These are phyloP conservation scores for Pandemis cinnamomeana DNA, from an alignment of 2,888 invertebrate genomes.

Conservation along the genomic window DNA sequence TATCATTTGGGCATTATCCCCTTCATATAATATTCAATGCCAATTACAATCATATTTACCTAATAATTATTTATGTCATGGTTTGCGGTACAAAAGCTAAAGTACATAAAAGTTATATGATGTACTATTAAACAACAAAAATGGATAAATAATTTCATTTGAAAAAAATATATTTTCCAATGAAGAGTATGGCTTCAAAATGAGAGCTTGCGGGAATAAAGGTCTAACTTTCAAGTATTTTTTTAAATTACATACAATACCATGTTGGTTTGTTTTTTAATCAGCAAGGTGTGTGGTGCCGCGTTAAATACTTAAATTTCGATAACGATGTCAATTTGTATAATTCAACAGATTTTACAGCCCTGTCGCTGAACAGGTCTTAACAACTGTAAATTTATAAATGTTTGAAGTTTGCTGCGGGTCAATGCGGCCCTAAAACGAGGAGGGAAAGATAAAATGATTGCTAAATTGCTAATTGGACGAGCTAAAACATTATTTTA, in stretches of 20 bases:
- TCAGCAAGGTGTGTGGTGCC: constrained; percentile 30
- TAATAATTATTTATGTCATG: too few relatives aligned
- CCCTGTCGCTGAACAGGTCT: constrained; percentile 43
- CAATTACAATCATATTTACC: too few relatives aligned
- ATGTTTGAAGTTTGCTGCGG: constrained; percentile 16
- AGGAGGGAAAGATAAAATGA: constrained; percentile 2
- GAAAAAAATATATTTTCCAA: too few relatives aligned
- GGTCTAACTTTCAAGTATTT: not conserved
- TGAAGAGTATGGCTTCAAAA: too few relatives aligned
- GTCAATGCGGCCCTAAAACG: not conserved
- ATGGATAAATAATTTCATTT: too few relatives aligned
- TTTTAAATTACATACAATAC: not conserved
- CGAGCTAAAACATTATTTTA: not conserved
- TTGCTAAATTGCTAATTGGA: not conserved
- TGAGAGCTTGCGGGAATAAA: too few relatives aligned
- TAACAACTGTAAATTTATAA: constrained; percentile 15
- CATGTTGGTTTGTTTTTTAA: not conserved
- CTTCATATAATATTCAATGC: not conserved
- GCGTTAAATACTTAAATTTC: constrained; percentile 46
- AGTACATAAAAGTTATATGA: too few relatives aligned
- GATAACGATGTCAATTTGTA: constrained; percentile 53
- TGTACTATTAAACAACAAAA: too few relatives aligned
- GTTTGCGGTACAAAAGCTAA: too few relatives aligned
- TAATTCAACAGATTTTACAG: constrained; percentile 60
- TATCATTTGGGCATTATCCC: not conserved